phyloP scores from a whole-genome alignment of 2,797 vertebrate species.

The Squalus acanthias region DNA sequence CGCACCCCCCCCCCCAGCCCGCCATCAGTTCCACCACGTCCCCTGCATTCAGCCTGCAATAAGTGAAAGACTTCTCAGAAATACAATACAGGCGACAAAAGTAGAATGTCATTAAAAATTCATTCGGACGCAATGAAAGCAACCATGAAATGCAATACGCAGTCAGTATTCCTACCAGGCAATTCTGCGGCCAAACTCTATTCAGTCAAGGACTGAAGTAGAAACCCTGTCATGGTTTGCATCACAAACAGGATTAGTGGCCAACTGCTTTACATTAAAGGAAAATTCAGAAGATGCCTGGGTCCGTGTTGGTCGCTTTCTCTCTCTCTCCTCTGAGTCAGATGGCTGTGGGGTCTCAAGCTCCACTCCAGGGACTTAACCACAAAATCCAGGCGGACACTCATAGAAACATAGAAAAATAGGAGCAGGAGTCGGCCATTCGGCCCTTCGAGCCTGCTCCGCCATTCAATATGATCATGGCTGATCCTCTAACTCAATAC shows the following conservation, averaged over 20 bases:
- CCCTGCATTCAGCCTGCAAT: neutral
- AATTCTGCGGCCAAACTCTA: neutral
- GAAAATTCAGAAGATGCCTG: neutral
- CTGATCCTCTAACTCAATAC: no score
- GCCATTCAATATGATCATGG: no score
- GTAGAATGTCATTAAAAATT: conserved; percentile 34
- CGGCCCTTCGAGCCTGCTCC: no score
- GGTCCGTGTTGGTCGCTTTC: neutral
- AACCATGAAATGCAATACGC: neutral
- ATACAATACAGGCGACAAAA: neutral
- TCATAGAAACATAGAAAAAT: no score
- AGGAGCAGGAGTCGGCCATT: no score
- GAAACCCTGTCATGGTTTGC: neutral
- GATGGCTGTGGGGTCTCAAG: neutral
- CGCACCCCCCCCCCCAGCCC: neutral
- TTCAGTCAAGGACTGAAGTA: neutral
- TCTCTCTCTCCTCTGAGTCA: neutral
- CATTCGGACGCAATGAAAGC: neutral
- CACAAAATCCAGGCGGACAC: neutral
- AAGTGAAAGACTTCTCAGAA: conserved; percentile 11
- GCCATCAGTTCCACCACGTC: neutral
- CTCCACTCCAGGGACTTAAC: neutral
- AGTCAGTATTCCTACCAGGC: conserved; percentile 25
- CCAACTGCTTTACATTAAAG: neutral
- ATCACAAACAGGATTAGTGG: neutral